Base-by-base conservation (phyloP, 1,140 invertebrate species). In the Temnothorax curvispinosus region DNA sequence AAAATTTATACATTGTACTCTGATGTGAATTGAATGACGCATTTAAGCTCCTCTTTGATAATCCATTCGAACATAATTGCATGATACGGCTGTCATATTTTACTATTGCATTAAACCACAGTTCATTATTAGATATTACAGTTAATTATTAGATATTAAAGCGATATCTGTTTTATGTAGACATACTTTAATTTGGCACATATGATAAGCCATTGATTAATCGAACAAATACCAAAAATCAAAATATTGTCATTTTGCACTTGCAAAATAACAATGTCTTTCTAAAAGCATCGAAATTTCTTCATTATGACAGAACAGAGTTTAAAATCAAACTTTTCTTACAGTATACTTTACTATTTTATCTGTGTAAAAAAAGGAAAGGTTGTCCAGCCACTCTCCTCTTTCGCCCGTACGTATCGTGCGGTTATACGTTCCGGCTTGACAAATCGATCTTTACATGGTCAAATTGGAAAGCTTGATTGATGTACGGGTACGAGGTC, bases 381-480 rank as follows among this genome's bases (percentile, higher is more conserved):
- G 32, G 11, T n/a, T 35, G n/a, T 3, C 8, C 38, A 3, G 5
- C 15, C 35, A 6, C 13, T 9, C 13, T n/a, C 4, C n/a, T 44
- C 21, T 3, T 44, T 47, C 80, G 69, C 6, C 69, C 50, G 32
- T 60, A 54, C 52, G 47, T 84, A 74, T 60, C 80, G 41, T 84
- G 80, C 56, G 80, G 80, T 75, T 84, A 75, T 62, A 60, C 69
- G 69, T 84, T 84, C 69, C 5, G 56, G 60, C n/a, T 52, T 50
- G 82, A 85, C 74, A 38, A 78, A 85, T 85, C 74, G 75, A 85
- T 85, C 75, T 85, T 85, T 85, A 78, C 71, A 54, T 65, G 82
- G 58, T 65, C 60, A 85, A 85, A 85, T 85, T 85, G 82, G 74
- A 85, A 78, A 52, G 82, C 72, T 85, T 85, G 75, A 85, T 85